A percentile compares a stretch with the other conserved stretches of the same genome.
Evolutionary conservation across 2,797 vertebrate species (phyloP).

Genomic region (Neopelma chrysocephalum): DNA sequence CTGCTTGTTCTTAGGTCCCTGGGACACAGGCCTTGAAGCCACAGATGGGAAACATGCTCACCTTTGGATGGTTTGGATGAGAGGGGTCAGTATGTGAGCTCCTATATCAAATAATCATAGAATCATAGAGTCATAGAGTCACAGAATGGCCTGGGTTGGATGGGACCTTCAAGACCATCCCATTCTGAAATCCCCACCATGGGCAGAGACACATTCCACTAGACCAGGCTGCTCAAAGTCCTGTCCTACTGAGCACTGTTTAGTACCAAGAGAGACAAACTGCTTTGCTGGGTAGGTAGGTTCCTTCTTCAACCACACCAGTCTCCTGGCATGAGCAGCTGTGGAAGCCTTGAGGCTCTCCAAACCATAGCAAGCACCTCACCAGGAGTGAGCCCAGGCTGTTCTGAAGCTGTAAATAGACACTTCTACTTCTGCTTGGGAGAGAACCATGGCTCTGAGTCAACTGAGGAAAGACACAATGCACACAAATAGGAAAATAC

Average conservation of each 20-base stretch:
- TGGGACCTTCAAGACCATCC: not conserved
- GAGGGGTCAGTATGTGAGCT: not conserved
- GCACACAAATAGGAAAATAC: not conserved
- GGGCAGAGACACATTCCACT: not conserved
- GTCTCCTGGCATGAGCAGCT: not conserved
- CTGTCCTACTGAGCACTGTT: not conserved
- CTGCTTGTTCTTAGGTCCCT: not conserved
- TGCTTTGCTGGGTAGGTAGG: not conserved
- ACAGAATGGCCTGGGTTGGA: not conserved
- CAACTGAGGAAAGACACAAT: not conserved
- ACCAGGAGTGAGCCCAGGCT: not conserved
- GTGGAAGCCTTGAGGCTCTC: not conserved
- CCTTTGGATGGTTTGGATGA: not conserved
- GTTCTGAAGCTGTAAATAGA: not conserved
- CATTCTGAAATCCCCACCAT: not conserved
- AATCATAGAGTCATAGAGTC: not conserved
- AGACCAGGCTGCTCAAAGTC: not conserved
- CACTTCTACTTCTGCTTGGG: not conserved
- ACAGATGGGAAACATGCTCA: not conserved
- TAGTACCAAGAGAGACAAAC: not conserved
- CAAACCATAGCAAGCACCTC: not conserved
- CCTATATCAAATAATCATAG: not conserved
- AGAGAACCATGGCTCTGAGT: not conserved
- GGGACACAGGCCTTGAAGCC: not conserved
- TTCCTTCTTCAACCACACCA: not conserved